Percentiles rank a stretch among this genome's conserved stretches.
Conservation (phyloP, 2,797 vertebrate genomes). For the Arrhamphus sclerolepis region DNA sequence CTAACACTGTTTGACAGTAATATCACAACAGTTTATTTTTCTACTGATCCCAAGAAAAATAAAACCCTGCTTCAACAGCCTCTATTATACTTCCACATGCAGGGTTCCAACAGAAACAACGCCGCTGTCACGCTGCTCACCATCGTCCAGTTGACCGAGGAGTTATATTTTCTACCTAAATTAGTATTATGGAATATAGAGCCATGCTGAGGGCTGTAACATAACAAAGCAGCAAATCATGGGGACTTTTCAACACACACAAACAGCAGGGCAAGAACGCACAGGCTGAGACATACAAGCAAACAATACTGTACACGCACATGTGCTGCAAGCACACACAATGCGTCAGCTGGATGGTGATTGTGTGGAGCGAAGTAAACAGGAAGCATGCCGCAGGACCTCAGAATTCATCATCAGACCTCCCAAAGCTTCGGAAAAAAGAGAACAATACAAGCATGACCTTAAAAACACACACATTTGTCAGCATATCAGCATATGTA, state of each 20-base stretch:
- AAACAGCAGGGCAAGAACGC: slow-evolving; percentile 37
- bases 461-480: slow-evolving; percentile 65
- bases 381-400: slow-evolving; percentile 65
- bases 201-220: slow-evolving; percentile 18
- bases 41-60: slow-evolving; percentile 56
- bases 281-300: slow-evolving; percentile 38
- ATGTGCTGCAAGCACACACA: slow-evolving; percentile 2
- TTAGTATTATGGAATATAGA: slow-evolving; percentile 44
- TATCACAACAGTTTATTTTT: slow-evolving; percentile 57
- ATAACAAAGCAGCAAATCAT: slow-evolving; percentile 55
- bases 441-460: slow-evolving; percentile 59
- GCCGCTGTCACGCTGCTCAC: slow-evolving; percentile 35
- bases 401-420: slow-evolving; percentile 60
- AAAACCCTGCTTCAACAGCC: slow-evolving; percentile 41
- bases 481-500: slow-evolving; percentile 17
- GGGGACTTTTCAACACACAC: slow-evolving; percentile 27
- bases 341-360: slow-evolving; percentile 59
- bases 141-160: slow-evolving; percentile 48
- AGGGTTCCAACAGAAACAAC: slow-evolving; percentile 55
- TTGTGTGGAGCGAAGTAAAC: slow-evolving; percentile 70
- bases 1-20: slow-evolving; percentile 49
- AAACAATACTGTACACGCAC: slow-evolving; percentile 40
- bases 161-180: slow-evolving; percentile 63
- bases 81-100: slow-evolving; percentile 56
- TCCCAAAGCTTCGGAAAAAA: slow-evolving; percentile 51